Evolutionary conservation across 2,797 vertebrate genomes (phyloP).

Genomic region (Borostomias antarcticus): DNA sequence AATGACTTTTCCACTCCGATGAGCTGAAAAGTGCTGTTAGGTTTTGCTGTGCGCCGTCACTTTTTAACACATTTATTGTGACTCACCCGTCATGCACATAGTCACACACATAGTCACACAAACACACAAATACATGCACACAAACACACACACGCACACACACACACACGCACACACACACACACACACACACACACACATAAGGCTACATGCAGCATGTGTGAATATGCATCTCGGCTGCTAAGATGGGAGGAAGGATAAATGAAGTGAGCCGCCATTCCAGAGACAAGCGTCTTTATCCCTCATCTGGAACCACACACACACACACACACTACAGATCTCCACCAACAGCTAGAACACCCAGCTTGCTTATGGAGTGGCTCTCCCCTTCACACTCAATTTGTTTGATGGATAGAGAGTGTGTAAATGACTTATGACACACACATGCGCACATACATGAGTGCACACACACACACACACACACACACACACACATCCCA

Average conservation of each 20-base stretch:
- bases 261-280: neutral
- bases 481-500: too few species aligned
- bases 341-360: neutral
- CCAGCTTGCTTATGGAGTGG: neutral
- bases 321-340: neutral
- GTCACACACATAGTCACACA: too few species aligned
- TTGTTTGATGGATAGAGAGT: conserved; percentile 1
- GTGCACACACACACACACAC: conserved; percentile 26
- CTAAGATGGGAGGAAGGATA: neutral
- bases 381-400: neutral
- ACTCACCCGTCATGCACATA: too few species aligned
- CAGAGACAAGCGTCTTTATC: neutral
- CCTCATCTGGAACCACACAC: neutral
- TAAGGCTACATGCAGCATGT: neutral
- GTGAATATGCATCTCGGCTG: neutral
- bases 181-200: too few species aligned
- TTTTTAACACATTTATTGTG: too few species aligned
- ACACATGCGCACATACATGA: conserved; percentile 16
- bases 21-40: too few species aligned
- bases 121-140: too few species aligned
- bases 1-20: too few species aligned
- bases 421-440: conserved; percentile 13
- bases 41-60: too few species aligned
- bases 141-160: conserved; percentile 11
- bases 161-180: neutral